phyloP scores from a whole-genome alignment of 2,113 vertebrate species.

The Maccullochella peelii region DNA sequence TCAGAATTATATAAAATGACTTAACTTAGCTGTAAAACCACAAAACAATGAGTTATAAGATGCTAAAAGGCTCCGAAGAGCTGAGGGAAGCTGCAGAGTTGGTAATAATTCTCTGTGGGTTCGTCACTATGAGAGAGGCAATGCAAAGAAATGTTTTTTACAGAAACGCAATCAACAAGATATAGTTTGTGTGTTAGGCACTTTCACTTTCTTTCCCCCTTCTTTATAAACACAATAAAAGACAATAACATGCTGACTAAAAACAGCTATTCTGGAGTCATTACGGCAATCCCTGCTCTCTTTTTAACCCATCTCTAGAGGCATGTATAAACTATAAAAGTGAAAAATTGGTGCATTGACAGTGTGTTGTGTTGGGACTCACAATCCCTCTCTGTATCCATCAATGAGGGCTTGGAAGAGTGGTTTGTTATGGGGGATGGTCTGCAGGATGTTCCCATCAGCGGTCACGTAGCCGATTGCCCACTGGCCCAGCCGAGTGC shows the following conservation, averaged over 20 bases:
- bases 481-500: constrained; percentile 97
- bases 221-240: no score
- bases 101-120: not conserved
- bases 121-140: not conserved
- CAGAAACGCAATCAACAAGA: no score
- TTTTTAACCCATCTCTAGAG: no score
- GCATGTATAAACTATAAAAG: no score
- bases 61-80: not conserved
- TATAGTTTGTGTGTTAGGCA: no score
- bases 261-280: no score
- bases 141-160: no score
- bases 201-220: no score
- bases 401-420: constrained; percentile 99
- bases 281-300: no score
- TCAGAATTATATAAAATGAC: not conserved
- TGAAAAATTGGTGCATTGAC: not conserved
- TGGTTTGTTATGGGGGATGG: constrained; percentile 98
- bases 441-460: constrained; percentile 98
- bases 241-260: no score
- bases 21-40: not conserved
- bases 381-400: constrained; percentile 99
- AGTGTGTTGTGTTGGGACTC: constrained; percentile 76
- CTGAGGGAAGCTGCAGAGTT: not conserved
- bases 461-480: constrained; percentile 98
- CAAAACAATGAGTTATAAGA: not conserved